phyloP scores from a whole-genome alignment of 1,140 invertebrate species.

The Heliothis subflexa region DNA sequence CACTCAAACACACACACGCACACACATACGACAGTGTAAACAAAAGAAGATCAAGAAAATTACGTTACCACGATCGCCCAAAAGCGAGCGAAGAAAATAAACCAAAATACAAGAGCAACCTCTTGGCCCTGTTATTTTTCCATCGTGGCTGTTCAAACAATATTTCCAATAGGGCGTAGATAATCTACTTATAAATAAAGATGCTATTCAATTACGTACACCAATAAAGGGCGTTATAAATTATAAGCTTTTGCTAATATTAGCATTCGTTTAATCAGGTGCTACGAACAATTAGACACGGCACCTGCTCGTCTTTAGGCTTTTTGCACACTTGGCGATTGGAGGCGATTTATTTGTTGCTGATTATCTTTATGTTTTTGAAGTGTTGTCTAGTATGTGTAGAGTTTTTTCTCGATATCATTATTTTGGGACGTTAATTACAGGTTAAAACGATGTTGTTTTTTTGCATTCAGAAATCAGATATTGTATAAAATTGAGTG shows the following conservation, averaged over 20 bases:
- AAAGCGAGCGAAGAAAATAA: constrained; percentile 11
- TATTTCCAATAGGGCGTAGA: neutral
- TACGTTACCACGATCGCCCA: neutral
- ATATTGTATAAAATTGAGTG: too few relatives aligned
- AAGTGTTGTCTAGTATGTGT: too few relatives aligned
- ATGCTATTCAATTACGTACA: constrained; percentile 14
- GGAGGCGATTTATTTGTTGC: neutral
- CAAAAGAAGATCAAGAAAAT: neutral
- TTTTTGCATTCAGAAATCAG: too few relatives aligned
- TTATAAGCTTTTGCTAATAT: constrained; percentile 6
- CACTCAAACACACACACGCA: too few relatives aligned
- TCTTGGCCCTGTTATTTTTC: constrained; percentile 7
- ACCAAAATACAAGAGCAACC: constrained; percentile 15
- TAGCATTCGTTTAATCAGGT: constrained; percentile 12
- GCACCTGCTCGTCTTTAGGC: constrained; percentile 11
- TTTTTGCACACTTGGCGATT: neutral
- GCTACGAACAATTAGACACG: neutral
- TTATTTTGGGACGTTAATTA: too few relatives aligned
- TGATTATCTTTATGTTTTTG: too few relatives aligned
- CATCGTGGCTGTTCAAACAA: constrained; percentile 2
- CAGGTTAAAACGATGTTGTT: too few relatives aligned
- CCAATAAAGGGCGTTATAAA: constrained; percentile 12
- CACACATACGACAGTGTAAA: neutral
- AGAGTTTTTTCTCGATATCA: too few relatives aligned
- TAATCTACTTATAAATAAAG: constrained; percentile 20